Base-by-base conservation (phyloP, 2,888 invertebrate species). In the Endomychus coccineus region DNA sequence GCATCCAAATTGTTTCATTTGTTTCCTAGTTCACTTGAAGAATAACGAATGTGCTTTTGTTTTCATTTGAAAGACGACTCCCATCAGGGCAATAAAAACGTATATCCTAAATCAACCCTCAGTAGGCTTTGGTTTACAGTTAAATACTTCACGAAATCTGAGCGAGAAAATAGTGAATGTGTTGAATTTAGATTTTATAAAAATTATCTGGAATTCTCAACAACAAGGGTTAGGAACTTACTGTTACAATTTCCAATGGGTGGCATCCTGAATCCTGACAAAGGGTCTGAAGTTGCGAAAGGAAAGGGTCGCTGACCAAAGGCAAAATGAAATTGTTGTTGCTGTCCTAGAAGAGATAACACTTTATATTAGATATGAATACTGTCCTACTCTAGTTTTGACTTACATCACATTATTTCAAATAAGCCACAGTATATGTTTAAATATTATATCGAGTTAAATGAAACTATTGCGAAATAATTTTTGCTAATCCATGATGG, bases 271-370 rank as follows among this genome's bases (percentile, higher is more conserved):
- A 88, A 89, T 48, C 85, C 83, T 27, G 87, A 86, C 29, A 89
- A 72, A 23, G 88, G 88, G 67, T 88, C 88, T 35, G 75, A 70
- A 38, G 87, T 80, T 49, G 88, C 88, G 59, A 91, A 87, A 40
- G 87, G 82, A 66, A 88, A 86, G 35, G 88, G 87, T 46, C 88
- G 75, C 66, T 88, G 87, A 24, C 87, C 86, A 52, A 85, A 86
- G 57, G 88, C 88, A 70, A 91, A 89, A 71, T 91, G 89, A 69
- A 91, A 90, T 74, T 90, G 90, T 71, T 91, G 90, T 71, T 91
- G 91, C 70, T 88, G 88, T 73, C 91, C 91, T 91, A 84, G 73
- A 78, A 88, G 80, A 70, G 85, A 85, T 70, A 87, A 75, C 83
- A 87, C 86, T 87, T 51, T 41, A 27, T n/a, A 57, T 62, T 59